Evolutionary conservation across 2,113 vertebrate genomes (phyloP).

Genomic region (Leiothrix lutea): DNA sequence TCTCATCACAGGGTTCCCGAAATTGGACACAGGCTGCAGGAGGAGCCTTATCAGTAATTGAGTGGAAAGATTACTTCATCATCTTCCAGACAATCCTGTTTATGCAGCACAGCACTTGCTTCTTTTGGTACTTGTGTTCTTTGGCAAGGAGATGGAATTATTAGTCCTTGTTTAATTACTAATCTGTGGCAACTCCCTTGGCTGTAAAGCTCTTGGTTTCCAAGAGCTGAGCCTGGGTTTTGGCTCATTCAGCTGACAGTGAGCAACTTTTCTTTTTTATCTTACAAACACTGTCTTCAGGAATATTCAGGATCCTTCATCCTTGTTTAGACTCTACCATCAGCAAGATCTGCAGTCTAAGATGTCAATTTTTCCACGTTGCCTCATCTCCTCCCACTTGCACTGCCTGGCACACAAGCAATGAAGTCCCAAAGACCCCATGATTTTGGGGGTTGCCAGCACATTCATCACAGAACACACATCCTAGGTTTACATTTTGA

Average conservation of each 20-base stretch:
- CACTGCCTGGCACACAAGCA: background rate
- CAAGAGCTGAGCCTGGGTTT: background rate
- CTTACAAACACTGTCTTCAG: background rate
- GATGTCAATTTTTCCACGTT: background rate
- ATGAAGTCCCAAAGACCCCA: background rate
- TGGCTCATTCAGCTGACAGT: background rate
- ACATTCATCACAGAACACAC: background rate
- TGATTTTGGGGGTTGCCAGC: background rate
- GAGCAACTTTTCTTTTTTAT: background rate
- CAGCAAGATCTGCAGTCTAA: background rate
- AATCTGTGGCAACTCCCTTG: background rate
- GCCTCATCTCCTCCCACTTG: background rate
- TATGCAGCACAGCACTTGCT: background rate
- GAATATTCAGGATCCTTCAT: background rate
- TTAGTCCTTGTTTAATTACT: constrained; percentile 7
- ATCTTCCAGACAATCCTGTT: background rate
- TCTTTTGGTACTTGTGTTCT: background rate
- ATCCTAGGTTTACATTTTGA: background rate
- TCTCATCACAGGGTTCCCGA: background rate
- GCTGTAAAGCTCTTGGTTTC: background rate
- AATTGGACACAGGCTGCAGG: background rate
- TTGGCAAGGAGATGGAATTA: background rate
- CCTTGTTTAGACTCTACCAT: background rate
- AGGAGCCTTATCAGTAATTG: background rate
- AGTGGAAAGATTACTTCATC: background rate